phyloP scores from a whole-genome alignment of 2,888 invertebrate species.

The Parnassius orleans region DNA sequence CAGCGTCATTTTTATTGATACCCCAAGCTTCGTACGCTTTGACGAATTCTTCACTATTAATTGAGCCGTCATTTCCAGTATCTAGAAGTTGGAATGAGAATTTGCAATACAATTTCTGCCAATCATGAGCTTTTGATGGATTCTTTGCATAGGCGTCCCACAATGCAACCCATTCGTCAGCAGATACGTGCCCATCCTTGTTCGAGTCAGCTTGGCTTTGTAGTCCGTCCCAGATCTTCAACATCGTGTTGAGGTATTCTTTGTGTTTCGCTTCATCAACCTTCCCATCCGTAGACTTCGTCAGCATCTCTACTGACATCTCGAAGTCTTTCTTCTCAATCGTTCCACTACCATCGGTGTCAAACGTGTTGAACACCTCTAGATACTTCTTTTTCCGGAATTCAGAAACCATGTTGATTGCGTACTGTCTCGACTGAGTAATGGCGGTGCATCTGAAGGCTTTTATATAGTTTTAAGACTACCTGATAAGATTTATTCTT shows the following conservation, averaged over 20 bases:
- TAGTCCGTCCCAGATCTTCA: conserved; percentile 89
- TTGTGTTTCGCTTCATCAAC: conserved; percentile 79
- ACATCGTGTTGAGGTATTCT: conserved; percentile 84
- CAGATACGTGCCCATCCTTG: conserved; percentile 88
- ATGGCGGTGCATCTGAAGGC: background rate
- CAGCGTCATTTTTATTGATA: conserved; percentile 16
- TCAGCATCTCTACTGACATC: conserved; percentile 1
- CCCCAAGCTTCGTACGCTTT: conserved; percentile 66
- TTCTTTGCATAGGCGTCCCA: conserved; percentile 88
- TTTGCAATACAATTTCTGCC: conserved; percentile 89
- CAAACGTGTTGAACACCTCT: conserved; percentile 89
- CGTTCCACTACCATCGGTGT: conserved; percentile 89
- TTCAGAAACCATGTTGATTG: conserved; percentile 79
- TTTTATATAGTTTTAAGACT: conserved; percentile 17
- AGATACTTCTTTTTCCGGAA: conserved; percentile 89
- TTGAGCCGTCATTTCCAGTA: conserved; percentile 88
- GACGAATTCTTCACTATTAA: conserved; percentile 88
- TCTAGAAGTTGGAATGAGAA: conserved; percentile 92
- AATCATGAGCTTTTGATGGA: conserved; percentile 85
- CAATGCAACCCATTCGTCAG: conserved; percentile 90
- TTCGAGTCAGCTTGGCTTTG: conserved; percentile 87
- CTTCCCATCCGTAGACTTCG: conserved; percentile 7
- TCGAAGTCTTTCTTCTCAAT: conserved; percentile 91
- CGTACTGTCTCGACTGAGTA: background rate
- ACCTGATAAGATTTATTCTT: conserved; percentile 21